Evolutionary conservation across 2,113 vertebrate genomes (phyloP).

Genomic region (Sterna hirundo): DNA sequence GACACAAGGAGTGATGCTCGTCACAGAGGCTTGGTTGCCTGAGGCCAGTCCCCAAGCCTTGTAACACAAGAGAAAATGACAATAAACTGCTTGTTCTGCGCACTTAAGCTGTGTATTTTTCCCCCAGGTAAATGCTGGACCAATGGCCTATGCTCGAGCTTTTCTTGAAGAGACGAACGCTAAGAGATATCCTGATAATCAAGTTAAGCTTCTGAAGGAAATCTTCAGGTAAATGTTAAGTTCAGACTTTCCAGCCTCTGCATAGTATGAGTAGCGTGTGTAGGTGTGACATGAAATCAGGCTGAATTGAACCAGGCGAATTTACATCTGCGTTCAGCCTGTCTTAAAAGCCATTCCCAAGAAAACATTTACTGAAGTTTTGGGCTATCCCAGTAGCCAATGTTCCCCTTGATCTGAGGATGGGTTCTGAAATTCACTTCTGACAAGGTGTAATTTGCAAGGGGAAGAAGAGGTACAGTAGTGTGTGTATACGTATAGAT

Average conservation of each 20-base stretch:
- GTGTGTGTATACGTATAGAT: not conserved
- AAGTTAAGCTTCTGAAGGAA: constrained; percentile 96
- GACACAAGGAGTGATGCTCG: not conserved
- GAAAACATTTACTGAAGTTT: not conserved
- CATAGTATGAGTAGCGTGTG: not conserved
- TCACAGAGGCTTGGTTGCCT: not conserved
- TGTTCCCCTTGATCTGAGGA: not conserved
- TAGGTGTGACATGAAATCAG: not conserved
- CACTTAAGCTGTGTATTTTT: not conserved
- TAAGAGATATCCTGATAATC: constrained; percentile 97
- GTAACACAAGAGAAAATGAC: too few relatives aligned
- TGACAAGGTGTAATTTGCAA: not conserved
- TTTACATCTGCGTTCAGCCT: not conserved
- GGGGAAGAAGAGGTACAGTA: not conserved
- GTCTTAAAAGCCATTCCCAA: not conserved
- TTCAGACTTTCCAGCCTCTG: not conserved
- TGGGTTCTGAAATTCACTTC: not conserved
- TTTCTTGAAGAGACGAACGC: constrained; percentile 97
- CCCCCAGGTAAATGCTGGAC: constrained; percentile 92
- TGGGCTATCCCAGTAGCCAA: not conserved
- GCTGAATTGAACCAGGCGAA: not conserved
- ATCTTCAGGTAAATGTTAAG: constrained; percentile 90
- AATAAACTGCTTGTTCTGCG: not conserved
- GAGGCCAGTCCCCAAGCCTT: not conserved
- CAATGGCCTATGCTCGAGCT: constrained; percentile 96